phyloP scores from a whole-genome alignment of 2,888 invertebrate species.

The Dexiosoma caninum region DNA sequence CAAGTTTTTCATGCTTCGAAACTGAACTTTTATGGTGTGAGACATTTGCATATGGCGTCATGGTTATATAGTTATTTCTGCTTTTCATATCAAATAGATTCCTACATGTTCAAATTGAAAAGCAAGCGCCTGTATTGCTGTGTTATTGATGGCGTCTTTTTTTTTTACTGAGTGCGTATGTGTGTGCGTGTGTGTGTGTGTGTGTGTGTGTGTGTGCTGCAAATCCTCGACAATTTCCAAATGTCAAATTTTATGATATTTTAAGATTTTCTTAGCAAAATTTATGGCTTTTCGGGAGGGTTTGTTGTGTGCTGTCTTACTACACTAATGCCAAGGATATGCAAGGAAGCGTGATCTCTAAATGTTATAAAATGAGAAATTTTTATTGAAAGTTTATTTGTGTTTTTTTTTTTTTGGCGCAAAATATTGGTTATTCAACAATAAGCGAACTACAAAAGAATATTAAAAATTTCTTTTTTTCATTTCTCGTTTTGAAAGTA shows the following conservation, averaged over 20 bases:
- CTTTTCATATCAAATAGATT: slow-evolving; percentile 8
- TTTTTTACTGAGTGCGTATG: not conserved
- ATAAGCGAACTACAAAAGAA: not conserved
- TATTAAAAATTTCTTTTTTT: too few species aligned
- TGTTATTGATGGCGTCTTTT: slow-evolving; percentile 59
- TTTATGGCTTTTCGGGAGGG: slow-evolving; percentile 58
- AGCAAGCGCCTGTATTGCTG: slow-evolving; percentile 29
- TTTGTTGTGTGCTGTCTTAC: slow-evolving; percentile 24
- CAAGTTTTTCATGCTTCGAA: slow-evolving; percentile 11
- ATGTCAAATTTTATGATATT: slow-evolving; percentile 75
- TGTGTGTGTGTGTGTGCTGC: slow-evolving; percentile 26
- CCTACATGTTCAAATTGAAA: slow-evolving; percentile 37
- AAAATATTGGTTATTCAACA: not conserved
- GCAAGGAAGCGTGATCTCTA: slow-evolving; percentile 49
- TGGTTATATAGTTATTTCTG: slow-evolving; percentile 61
- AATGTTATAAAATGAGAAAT: not conserved
- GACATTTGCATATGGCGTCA: slow-evolving; percentile 70
- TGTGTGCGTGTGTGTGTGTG: slow-evolving; percentile 8
- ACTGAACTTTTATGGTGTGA: slow-evolving; percentile 25
- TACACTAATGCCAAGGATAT: slow-evolving; percentile 36
- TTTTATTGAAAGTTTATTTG: slow-evolving; percentile 56
- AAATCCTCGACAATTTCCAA: slow-evolving; percentile 62
- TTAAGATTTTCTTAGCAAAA: slow-evolving; percentile 66
- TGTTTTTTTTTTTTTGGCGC: not conserved
- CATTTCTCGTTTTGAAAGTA: too few species aligned